Percentiles rank a stretch among this genome's conserved stretches.
Evolutionary conservation across 1,140 invertebrate species (phyloP).

Genomic region (Ips nitidus): DNA sequence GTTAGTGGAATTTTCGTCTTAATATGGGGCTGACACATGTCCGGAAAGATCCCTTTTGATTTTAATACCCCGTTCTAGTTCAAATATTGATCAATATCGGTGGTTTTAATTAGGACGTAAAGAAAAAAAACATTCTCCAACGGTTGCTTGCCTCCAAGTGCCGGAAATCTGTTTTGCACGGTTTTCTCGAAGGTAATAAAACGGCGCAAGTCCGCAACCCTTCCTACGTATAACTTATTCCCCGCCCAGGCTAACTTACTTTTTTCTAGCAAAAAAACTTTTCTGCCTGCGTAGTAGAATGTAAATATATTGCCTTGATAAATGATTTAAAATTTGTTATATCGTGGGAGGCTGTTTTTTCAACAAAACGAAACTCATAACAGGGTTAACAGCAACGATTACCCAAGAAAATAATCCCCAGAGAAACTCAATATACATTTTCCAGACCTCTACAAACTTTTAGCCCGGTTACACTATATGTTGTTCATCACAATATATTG

Average conservation of each 20-base stretch:
- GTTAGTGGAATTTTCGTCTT: neutral
- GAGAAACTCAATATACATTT: neutral
- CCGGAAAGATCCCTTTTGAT: neutral
- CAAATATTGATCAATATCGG: too few species aligned
- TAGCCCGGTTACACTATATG: neutral
- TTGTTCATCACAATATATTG: constrained; percentile 1
- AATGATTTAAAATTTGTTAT: neutral
- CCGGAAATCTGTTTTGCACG: constrained; percentile 33
- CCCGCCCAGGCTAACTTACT: constrained; percentile 47
- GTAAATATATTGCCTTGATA: constrained; percentile 23
- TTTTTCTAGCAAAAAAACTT: constrained; percentile 32
- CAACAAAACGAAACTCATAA: neutral
- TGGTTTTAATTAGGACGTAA: too few species aligned
- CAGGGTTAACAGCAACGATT: neutral
- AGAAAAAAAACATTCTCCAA: neutral
- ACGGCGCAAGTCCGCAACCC: constrained; percentile 45
- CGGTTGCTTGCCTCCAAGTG: neutral
- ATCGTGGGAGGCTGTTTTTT: neutral
- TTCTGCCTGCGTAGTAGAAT: constrained; percentile 28
- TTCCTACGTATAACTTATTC: constrained; percentile 42
- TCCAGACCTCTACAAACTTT: neutral
- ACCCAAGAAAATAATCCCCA: too few species aligned
- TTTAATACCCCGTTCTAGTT: too few species aligned
- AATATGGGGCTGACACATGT: constrained; percentile 1
- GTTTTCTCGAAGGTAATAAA: constrained; percentile 35